Percentiles rank a stretch among this genome's conserved stretches.
phyloP scores from a whole-genome alignment of 2,888 invertebrate genomes.

The Drosophila mimica region DNA sequence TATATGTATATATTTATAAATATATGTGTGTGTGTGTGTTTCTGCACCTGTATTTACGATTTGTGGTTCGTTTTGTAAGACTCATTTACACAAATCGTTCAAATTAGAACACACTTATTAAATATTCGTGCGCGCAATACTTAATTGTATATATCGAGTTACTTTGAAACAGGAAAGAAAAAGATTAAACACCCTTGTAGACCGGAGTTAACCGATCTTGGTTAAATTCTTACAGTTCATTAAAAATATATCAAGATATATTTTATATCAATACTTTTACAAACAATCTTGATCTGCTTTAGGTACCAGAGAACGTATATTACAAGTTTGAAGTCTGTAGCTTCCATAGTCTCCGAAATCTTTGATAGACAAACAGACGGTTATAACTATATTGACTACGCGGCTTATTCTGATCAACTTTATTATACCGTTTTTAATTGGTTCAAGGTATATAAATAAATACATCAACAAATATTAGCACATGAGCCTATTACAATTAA shows the following conservation, averaged over 20 bases:
- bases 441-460: not conserved
- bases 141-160: not conserved
- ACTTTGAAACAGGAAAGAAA: not conserved
- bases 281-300: not conserved
- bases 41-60: conserved; percentile 23
- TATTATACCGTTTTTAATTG: not conserved
- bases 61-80: conserved; percentile 57
- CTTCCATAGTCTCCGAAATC: not conserved
- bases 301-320: too few species aligned
- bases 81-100: conserved; percentile 14
- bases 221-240: not conserved
- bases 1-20: not conserved
- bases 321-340: not conserved
- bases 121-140: not conserved
- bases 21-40: not conserved
- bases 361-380: not conserved
- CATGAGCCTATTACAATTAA: conserved; percentile 30
- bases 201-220: not conserved
- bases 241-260: not conserved
- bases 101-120: not conserved
- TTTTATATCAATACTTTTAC: not conserved
- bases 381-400: not conserved
- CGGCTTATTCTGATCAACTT: not conserved
- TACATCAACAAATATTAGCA: conserved; percentile 13
- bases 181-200: not conserved